These are phyloP conservation scores for Cephus sareptanus DNA, from an alignment of 2,888 invertebrate genomes.

Conservation along the genomic window DNA sequence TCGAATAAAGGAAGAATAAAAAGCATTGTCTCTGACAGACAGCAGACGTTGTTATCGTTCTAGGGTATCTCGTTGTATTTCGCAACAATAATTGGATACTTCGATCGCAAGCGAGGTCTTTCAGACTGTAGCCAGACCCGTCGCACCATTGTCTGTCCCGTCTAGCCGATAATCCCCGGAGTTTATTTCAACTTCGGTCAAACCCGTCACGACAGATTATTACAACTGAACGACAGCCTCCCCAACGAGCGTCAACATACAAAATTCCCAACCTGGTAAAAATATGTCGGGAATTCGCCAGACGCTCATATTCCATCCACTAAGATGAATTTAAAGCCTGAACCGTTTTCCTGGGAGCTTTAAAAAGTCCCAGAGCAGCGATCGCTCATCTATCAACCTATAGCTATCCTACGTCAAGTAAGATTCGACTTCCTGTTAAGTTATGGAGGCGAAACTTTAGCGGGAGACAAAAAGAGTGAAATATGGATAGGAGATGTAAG, in stretches of 20 bases:
- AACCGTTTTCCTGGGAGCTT: not conserved
- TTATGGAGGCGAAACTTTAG: not conserved
- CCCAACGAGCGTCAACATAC: not conserved
- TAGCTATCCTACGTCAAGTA: not conserved
- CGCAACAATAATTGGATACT: conserved; percentile 8
- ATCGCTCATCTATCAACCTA: not conserved
- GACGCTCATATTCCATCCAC: not conserved
- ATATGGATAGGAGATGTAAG: not conserved
- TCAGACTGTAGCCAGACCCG: not conserved
- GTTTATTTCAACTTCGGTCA: not conserved
- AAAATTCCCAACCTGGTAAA: not conserved
- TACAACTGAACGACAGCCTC: not conserved
- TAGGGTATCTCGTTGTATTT: conserved; percentile 5
- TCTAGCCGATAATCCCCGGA: not conserved
- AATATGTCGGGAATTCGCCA: not conserved
- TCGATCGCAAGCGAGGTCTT: not conserved
- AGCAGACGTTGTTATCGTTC: conserved; percentile 10
- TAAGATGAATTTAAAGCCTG: not conserved
- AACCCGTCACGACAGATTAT: not conserved
- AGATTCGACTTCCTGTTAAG: not conserved
- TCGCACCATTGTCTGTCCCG: conserved; percentile 3
- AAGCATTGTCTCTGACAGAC: conserved; percentile 1
- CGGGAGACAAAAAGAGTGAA: not conserved
- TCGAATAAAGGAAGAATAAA: conserved; percentile 2
- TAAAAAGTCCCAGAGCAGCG: not conserved